Evolutionary conservation across 2,797 vertebrate genomes (phyloP).

Genomic region (Syncerus caffer): DNA sequence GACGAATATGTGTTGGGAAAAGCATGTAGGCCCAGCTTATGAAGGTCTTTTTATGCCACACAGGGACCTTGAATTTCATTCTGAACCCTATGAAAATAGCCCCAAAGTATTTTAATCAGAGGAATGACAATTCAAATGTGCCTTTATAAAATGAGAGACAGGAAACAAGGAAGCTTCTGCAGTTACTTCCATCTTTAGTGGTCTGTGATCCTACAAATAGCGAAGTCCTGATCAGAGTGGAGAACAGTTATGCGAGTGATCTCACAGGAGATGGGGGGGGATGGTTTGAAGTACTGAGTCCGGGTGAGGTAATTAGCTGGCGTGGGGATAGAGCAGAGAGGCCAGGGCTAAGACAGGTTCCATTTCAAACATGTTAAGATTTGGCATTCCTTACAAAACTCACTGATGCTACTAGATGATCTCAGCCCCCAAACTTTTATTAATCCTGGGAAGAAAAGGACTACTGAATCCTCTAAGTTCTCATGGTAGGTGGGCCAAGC

Average conservation of each 20-base stretch:
- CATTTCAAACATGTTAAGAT: not conserved
- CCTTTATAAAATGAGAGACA: not conserved
- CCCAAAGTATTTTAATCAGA: not conserved
- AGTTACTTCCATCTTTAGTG: not conserved
- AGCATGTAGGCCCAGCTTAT: not conserved
- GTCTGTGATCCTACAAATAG: not conserved
- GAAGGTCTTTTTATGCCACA: not conserved
- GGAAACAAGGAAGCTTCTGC: not conserved
- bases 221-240: not conserved
- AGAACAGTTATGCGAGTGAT: not conserved
- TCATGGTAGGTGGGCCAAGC: not conserved
- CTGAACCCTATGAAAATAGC: not conserved
- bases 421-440: not conserved
- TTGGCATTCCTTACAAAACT: not conserved
- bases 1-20: not conserved
- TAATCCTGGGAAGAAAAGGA: not conserved
- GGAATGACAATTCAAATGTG: not conserved
- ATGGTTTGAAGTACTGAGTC: not conserved
- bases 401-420: not conserved
- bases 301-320: not conserved
- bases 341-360: not conserved
- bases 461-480: not conserved
- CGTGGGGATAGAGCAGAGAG: not conserved
- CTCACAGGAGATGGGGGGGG: not conserved
- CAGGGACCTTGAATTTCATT: not conserved